phyloP scores from a whole-genome alignment of 2,113 vertebrate species.

The Zosterops japonicus region DNA sequence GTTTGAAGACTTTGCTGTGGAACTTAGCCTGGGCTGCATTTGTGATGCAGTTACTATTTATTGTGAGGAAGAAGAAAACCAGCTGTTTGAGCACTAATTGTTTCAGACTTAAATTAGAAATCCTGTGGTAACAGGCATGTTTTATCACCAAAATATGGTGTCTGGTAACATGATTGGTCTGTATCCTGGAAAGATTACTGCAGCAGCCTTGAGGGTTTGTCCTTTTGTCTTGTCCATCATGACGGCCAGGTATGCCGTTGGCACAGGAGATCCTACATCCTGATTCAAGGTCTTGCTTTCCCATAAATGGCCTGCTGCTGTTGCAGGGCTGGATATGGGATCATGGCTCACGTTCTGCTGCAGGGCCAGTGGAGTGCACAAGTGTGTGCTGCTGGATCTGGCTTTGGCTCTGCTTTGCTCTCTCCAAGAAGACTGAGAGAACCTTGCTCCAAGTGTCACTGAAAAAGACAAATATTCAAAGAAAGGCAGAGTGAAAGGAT shows the following conservation, averaged over 20 bases:
- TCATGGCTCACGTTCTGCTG: background rate
- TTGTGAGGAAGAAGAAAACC: background rate
- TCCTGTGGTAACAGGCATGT: accelerated
- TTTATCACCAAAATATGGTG: background rate
- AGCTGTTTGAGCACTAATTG: background rate
- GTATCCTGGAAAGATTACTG: background rate
- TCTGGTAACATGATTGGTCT: background rate
- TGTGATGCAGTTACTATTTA: background rate
- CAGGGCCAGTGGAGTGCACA: background rate
- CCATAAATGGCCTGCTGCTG: background rate
- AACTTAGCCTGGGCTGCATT: background rate
- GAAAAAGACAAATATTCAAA: background rate
- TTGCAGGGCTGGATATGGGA: background rate
- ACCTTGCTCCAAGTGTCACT: background rate
- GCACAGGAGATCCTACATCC: background rate
- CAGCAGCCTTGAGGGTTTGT: background rate
- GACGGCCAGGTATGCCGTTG: background rate
- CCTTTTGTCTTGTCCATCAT: background rate
- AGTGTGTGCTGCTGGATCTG: background rate
- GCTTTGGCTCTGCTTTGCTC: background rate
- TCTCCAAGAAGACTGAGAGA: background rate
- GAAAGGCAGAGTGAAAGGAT: background rate
- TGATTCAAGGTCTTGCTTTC: background rate
- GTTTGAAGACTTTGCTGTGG: constrained; percentile 5
- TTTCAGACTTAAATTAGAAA: background rate